phyloP scores from a whole-genome alignment of 2,797 vertebrate species.

The Sternotherus odoratus region DNA sequence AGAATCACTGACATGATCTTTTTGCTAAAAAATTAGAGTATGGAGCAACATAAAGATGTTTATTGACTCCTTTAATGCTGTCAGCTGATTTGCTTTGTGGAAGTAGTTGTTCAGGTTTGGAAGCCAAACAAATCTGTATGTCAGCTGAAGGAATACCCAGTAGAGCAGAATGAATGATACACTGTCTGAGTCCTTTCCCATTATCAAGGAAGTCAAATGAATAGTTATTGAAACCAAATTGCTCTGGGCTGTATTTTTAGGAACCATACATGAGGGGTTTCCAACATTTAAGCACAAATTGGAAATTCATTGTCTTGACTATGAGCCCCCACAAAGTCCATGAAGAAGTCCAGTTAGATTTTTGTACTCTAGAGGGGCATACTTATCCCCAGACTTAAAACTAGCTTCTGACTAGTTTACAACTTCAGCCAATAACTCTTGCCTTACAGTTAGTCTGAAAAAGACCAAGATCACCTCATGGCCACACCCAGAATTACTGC shows the following conservation, averaged over 20 bases:
- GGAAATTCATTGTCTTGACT: not conserved
- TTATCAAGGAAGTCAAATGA: not conserved
- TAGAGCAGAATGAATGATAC: not conserved
- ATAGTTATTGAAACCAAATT: not conserved
- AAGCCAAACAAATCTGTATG: not conserved
- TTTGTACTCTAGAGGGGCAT: not conserved
- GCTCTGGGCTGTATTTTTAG: not conserved
- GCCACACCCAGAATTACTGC: not conserved
- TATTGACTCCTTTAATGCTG: not conserved
- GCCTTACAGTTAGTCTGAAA: slow-evolving; percentile 1
- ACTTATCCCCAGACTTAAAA: not conserved
- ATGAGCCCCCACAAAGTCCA: not conserved
- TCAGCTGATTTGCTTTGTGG: not conserved
- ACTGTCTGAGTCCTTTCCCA: not conserved
- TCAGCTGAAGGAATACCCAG: not conserved
- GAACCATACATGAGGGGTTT: not conserved
- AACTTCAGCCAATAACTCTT: not conserved
- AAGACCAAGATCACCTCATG: not conserved
- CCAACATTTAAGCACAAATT: not conserved
- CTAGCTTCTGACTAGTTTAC: not conserved
- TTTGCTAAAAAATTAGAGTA: not conserved
- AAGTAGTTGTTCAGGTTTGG: not conserved
- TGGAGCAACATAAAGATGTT: not conserved
- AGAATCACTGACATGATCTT: not conserved
- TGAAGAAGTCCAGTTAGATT: not conserved